Conservation (phyloP, 2,888 invertebrate genomes). For the Beris morrisii region DNA sequence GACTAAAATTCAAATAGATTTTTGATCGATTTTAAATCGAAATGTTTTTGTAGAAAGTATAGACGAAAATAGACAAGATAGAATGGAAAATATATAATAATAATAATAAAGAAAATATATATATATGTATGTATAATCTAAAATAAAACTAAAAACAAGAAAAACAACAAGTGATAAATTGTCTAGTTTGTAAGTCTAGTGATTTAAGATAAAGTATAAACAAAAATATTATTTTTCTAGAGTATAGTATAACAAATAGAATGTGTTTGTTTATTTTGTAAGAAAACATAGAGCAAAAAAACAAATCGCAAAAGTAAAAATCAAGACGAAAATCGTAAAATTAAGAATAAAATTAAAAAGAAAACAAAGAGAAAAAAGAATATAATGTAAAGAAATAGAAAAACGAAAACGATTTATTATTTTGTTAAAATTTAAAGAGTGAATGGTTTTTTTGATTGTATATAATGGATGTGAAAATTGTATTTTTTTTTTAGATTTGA, state of each 20-base stretch:
- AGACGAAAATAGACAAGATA: conserved; percentile 19
- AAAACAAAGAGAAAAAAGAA: conserved; percentile 26
- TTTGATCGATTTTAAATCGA: conserved; percentile 3
- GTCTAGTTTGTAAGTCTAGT: background rate
- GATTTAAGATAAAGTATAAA: too few relatives aligned
- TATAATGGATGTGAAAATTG: too few relatives aligned
- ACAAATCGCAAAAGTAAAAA: too few relatives aligned
- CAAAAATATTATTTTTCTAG: conserved; percentile 41
- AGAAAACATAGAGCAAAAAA: background rate
- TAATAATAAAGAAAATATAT: conserved; percentile 20
- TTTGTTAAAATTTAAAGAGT: too few relatives aligned
- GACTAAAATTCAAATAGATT: too few relatives aligned
- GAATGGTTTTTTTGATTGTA: too few relatives aligned
- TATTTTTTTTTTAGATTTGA: too few relatives aligned
- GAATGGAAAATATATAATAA: conserved; percentile 24
- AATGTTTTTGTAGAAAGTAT: conserved; percentile 1
- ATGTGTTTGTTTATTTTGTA: conserved; percentile 41
- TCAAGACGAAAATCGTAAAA: too few relatives aligned
- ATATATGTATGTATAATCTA: conserved; percentile 9
- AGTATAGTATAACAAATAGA: conserved; percentile 34
- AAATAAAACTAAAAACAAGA: conserved; percentile 24
- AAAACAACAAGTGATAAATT: conserved; percentile 29
- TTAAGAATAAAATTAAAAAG: conserved; percentile 36
- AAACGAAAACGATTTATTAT: conserved; percentile 32
- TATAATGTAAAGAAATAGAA: conserved; percentile 29